Evolutionary conservation across 92 coral and sea anemone genomes (phyloP).

Genomic region (Micromussa lordhowensis): DNA sequence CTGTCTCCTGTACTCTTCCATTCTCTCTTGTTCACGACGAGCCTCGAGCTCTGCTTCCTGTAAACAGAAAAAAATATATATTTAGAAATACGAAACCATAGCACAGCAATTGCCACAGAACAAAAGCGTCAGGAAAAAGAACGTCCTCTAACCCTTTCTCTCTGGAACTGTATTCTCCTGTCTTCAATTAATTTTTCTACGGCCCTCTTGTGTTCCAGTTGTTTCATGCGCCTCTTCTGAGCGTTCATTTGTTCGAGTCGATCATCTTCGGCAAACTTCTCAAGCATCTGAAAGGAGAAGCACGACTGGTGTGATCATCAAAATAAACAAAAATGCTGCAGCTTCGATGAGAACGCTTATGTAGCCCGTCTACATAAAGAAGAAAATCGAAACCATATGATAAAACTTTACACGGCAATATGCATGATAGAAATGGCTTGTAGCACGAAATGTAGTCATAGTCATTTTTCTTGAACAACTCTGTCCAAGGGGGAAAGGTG

Average conservation of each 20-base stretch:
- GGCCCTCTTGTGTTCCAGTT: slow-evolving; percentile 93
- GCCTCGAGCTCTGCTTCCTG: slow-evolving; percentile 98
- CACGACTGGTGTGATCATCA: neutral
- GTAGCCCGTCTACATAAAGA: too few relatives aligned
- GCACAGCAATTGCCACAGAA: neutral
- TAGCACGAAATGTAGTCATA: too few relatives aligned
- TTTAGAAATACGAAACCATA: neutral
- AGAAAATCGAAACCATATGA: too few relatives aligned
- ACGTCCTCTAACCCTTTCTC: slow-evolving; percentile 75
- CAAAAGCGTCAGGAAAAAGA: neutral
- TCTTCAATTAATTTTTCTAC: slow-evolving; percentile 92
- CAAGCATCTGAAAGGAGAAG: slow-evolving; percentile 80
- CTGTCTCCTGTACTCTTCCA: slow-evolving; percentile 93
- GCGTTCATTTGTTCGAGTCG: slow-evolving; percentile 99
- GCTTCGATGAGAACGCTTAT: too few relatives aligned
- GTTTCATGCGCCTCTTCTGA: slow-evolving; percentile 92
- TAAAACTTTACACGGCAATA: too few relatives aligned
- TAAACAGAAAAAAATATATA: neutral
- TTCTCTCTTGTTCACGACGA: slow-evolving; percentile 92
- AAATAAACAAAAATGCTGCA: neutral
- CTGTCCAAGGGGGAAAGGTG: too few relatives aligned
- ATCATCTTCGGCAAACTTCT: slow-evolving; percentile 97
- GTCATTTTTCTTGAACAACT: too few relatives aligned
- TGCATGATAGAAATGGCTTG: too few relatives aligned
- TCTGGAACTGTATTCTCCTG: slow-evolving; percentile 89